phyloP scores from a whole-genome alignment of 2,888 invertebrate genomes.

The Drosophila prolongata region DNA sequence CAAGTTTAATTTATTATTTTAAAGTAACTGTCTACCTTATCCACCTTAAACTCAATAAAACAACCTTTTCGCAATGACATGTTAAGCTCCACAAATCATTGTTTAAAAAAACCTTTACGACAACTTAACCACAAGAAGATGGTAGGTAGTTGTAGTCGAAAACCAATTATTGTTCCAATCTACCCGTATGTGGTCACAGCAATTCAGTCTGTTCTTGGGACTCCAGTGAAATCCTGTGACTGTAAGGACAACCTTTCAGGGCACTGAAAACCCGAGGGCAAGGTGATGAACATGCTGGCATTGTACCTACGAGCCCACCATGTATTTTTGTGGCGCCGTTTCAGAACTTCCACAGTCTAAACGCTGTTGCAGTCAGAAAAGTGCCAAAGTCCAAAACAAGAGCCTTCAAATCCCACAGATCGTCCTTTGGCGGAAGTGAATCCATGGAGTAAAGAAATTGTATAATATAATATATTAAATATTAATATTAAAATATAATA shows the following conservation, averaged over 20 bases:
- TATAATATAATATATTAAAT: too few relatives aligned
- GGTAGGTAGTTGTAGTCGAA: background rate
- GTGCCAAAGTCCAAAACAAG: background rate
- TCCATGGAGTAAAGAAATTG: background rate
- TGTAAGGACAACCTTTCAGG: background rate
- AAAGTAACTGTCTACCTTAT: too few relatives aligned
- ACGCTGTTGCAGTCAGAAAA: background rate
- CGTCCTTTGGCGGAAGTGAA: background rate
- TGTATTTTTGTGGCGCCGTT: background rate
- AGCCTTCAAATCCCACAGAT: background rate
- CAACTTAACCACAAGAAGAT: conserved; percentile 1
- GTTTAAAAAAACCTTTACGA: background rate
- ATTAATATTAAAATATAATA: too few relatives aligned
- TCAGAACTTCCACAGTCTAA: background rate
- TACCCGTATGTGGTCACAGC: conserved; percentile 7
- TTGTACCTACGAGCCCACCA: background rate
- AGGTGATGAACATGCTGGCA: background rate
- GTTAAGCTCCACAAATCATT: background rate
- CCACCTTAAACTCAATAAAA: too few relatives aligned
- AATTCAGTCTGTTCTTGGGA: conserved; percentile 4
- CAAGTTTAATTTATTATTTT: too few relatives aligned
- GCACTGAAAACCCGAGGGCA: background rate
- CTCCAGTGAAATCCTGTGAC: background rate
- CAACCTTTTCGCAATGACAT: background rate
- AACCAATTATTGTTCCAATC: conserved; percentile 1